Percentiles rank a stretch among this genome's conserved stretches.
Evolutionary conservation across 1,140 invertebrate genomes (phyloP).

Genomic region (Orchestia grillus): DNA sequence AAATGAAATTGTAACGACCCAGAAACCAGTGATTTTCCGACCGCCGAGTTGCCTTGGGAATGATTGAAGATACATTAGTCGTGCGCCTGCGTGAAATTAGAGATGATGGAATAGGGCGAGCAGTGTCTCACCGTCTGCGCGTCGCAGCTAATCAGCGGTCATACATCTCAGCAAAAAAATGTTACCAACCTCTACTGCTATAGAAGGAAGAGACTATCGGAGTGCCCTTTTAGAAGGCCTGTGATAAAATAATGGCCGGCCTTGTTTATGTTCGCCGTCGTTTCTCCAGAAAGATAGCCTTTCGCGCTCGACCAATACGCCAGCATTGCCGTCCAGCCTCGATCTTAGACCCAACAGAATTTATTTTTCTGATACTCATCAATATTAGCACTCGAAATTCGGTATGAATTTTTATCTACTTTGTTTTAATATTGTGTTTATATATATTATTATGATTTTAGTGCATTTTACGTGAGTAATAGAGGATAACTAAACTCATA

Average conservation of each 20-base stretch:
- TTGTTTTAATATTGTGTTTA: too few species aligned
- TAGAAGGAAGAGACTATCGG: neutral
- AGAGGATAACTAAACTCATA: too few species aligned
- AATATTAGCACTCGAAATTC: neutral
- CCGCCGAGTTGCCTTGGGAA: neutral
- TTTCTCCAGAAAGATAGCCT: neutral
- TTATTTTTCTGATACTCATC: neutral
- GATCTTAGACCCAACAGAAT: neutral
- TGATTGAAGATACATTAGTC: neutral
- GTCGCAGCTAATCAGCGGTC: neutral
- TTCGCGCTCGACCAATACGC: neutral
- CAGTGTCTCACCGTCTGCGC: neutral
- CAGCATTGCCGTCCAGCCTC: neutral
- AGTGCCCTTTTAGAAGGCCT: neutral
- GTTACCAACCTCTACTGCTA: neutral
- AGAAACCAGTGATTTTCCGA: neutral
- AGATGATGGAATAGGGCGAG: neutral
- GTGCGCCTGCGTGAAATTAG: neutral
- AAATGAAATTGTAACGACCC: neutral
- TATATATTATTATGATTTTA: too few species aligned
- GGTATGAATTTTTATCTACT: neutral
- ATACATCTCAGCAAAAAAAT: neutral
- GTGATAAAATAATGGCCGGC: neutral
- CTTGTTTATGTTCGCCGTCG: neutral
- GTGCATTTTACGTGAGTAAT: too few species aligned